Percentiles rank a stretch among this genome's conserved stretches.
Evolutionary conservation across 2,797 vertebrate species (phyloP).

Genomic region (Anolis apletophallus): DNA sequence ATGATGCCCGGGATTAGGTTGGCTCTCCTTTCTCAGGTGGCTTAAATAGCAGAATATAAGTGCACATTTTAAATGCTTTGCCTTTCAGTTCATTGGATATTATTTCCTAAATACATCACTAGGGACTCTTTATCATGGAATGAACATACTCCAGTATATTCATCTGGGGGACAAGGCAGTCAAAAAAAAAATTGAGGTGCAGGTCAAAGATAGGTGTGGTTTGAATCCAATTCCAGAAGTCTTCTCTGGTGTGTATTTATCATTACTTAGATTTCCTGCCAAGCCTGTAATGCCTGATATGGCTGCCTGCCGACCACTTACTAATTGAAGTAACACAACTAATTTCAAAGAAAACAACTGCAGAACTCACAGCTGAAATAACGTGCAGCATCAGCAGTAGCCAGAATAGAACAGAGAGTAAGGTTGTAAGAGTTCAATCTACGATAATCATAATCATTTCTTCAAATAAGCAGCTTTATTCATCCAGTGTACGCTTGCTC

Average conservation of each 20-base stretch:
- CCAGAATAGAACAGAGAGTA: slow-evolving; percentile 19
- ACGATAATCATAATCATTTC: slow-evolving; percentile 34
- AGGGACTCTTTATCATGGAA: background rate
- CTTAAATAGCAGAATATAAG: background rate
- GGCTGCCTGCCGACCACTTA: slow-evolving; percentile 17
- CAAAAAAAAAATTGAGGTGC: background rate
- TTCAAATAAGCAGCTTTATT: slow-evolving; percentile 38
- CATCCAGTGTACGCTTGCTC: background rate
- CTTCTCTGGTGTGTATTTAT: too few relatives aligned
- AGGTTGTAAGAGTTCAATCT: slow-evolving; percentile 34
- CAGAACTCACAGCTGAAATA: slow-evolving; percentile 20
- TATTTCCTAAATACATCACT: background rate
- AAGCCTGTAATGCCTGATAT: background rate
- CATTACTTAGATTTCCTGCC: background rate
- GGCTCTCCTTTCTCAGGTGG: background rate
- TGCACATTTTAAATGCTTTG: background rate
- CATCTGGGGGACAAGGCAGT: background rate
- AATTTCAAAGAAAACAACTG: slow-evolving; percentile 16
- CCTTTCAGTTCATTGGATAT: background rate
- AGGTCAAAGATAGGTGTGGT: background rate
- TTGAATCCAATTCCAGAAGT: background rate
- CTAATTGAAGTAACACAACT: slow-evolving; percentile 34
- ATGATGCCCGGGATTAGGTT: slow-evolving; percentile 13
- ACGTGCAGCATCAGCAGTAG: slow-evolving; percentile 29
- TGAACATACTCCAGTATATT: background rate